A percentile compares a stretch with the other conserved stretches of the same genome.
Evolutionary conservation across 2,797 vertebrate species (phyloP).

Genomic region (Prunella strophiata): DNA sequence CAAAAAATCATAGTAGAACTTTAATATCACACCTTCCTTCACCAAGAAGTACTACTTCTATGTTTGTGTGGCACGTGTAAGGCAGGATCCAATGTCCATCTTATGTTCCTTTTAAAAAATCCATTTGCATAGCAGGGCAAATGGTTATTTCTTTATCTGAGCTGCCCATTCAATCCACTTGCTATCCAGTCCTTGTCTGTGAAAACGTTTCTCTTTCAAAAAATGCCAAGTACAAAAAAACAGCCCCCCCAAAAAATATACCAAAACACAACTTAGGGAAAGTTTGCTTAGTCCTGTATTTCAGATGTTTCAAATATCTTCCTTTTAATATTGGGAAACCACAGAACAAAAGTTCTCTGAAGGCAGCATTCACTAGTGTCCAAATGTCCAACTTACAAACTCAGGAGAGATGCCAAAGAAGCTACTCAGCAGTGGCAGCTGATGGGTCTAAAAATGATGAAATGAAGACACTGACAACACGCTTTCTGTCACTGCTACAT

Average conservation of each 20-base stretch:
- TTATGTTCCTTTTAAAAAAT: neutral
- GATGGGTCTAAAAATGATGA: neutral
- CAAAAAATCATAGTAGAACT: neutral
- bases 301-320: neutral
- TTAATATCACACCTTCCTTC: neutral
- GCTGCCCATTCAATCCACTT: neutral
- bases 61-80: neutral
- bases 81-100: neutral
- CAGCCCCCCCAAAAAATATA: neutral
- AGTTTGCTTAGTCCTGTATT: neutral
- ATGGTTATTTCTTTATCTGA: neutral
- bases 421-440: neutral
- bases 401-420: neutral
- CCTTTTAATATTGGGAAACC: neutral
- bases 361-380: neutral
- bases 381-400: neutral
- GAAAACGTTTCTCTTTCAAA: neutral
- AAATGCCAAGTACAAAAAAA: neutral
- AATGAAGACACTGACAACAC: neutral
- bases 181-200: neutral
- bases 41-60: neutral
- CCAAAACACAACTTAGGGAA: neutral
- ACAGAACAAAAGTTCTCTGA: neutral
- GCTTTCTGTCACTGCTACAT: neutral
- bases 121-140: neutral